Conservation (phyloP, 2,888 invertebrate species). For the Pseudococcus viburni region DNA sequence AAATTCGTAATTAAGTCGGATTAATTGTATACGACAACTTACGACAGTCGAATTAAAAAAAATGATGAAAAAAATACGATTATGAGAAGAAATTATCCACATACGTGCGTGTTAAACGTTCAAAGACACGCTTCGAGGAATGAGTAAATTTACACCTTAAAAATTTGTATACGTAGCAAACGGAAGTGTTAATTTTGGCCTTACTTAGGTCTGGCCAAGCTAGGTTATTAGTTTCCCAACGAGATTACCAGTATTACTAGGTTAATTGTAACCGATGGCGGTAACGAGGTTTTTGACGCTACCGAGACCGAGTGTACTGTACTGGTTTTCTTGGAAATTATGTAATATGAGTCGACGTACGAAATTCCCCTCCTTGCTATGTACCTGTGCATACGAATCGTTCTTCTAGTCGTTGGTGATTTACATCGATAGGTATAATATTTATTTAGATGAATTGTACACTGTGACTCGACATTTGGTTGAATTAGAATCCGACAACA, state of each 20-base stretch:
- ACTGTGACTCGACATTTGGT: neutral
- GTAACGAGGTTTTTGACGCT: conserved; percentile 31
- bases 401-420: too few species aligned
- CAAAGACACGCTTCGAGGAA: neutral
- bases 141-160: conserved; percentile 30
- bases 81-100: neutral
- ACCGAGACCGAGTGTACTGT: neutral
- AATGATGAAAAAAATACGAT: neutral
- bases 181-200: conserved; percentile 40
- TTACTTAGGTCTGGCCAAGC: neutral
- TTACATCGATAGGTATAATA: neutral
- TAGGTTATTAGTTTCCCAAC: neutral
- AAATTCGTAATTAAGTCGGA: neutral
- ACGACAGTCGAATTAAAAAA: neutral
- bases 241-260: neutral
- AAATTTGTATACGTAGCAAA: neutral
- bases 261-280: conserved; percentile 34
- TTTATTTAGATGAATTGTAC: neutral
- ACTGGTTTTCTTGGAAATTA: conserved; percentile 18
- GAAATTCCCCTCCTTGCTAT: neutral
- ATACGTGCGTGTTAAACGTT: neutral
- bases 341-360: neutral
- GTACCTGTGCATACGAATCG: neutral
- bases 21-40: conserved; percentile 7
- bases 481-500: neutral